phyloP scores from a whole-genome alignment of 2,888 invertebrate genomes.

The Yponomeuta malinellus region DNA sequence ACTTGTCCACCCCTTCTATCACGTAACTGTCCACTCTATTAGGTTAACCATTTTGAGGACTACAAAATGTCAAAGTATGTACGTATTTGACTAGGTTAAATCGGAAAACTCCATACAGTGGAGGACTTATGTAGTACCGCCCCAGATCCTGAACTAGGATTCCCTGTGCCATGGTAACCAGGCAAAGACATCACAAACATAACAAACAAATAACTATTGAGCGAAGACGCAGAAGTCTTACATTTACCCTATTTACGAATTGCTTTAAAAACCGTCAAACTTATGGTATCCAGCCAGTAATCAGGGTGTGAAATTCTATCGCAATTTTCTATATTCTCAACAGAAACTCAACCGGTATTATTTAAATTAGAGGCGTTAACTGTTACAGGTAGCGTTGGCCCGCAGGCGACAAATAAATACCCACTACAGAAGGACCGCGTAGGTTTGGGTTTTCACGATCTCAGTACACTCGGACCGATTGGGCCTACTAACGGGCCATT shows the following conservation, averaged over 20 bases:
- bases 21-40: no score
- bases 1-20: no score
- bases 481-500: no score
- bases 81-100: no score
- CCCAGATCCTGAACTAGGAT: no score
- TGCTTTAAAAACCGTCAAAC: not conserved
- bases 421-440: not conserved
- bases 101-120: no score
- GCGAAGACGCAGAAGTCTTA: not conserved
- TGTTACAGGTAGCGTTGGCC: not conserved
- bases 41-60: no score
- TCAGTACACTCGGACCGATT: no score
- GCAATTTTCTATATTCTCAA: not conserved
- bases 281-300: not conserved
- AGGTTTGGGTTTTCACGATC: not conserved
- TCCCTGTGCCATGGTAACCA: no score
- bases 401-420: conserved; percentile 19
- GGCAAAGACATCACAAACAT: no score
- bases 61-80: no score
- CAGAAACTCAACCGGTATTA: not conserved
- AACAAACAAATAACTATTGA: not conserved
- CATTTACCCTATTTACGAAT: not conserved
- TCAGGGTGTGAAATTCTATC: not conserved
- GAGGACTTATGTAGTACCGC: no score
- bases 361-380: not conserved